A percentile compares a stretch with the other conserved stretches of the same genome.
phyloP scores from a whole-genome alignment of 2,888 invertebrate genomes.

The Dione vanillae region DNA sequence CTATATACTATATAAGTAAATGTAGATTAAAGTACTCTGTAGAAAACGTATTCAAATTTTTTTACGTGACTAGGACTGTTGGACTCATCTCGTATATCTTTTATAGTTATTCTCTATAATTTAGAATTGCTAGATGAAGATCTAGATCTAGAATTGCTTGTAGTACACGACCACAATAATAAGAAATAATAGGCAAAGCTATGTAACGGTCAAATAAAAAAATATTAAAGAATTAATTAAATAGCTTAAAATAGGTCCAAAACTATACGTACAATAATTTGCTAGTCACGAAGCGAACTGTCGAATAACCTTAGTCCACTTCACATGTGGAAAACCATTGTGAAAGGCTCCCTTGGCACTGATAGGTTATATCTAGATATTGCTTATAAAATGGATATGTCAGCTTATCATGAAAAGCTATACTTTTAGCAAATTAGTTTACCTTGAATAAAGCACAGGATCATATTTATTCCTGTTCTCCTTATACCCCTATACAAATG shows the following conservation, averaged over 20 bases:
- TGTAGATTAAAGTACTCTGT: no score
- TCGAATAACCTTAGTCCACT: slow-evolving; percentile 49
- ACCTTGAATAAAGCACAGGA: not conserved
- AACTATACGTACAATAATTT: slow-evolving; percentile 17
- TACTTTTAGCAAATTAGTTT: not conserved
- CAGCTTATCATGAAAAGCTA: not conserved
- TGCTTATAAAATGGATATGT: not conserved
- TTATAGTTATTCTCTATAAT: no score
- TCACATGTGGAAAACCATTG: slow-evolving; percentile 43
- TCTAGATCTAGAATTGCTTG: no score
- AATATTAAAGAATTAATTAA: not conserved
- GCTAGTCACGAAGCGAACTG: slow-evolving; percentile 34
- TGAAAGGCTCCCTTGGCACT: slow-evolving; percentile 45
- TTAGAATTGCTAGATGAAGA: no score
- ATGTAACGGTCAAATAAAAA: not conserved
- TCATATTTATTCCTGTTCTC: not conserved
- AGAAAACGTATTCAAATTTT: no score
- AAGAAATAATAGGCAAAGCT: no score
- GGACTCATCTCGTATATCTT: no score
- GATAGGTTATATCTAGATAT: slow-evolving; percentile 27
- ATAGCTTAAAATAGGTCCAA: not conserved
- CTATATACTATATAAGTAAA: no score
- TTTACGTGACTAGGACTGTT: no score
- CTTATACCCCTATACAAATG: no score
- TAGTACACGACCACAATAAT: no score